Evolutionary conservation across 2,797 vertebrate genomes (phyloP).

Genomic region (Varecia variegata): DNA sequence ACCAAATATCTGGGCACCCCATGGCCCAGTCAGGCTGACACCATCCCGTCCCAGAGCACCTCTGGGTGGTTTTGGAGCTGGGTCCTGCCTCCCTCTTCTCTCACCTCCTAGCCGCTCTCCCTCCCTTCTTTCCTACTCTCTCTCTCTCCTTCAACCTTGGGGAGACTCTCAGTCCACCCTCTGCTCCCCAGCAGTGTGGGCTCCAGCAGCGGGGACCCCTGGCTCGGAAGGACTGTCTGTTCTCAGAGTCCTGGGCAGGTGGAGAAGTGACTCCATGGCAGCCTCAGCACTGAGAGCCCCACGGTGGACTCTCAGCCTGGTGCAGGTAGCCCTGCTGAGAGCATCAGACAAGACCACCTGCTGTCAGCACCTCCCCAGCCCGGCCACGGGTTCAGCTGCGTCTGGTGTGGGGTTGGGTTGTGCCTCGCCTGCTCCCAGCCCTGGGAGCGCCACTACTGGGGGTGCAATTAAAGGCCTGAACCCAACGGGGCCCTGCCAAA

Average conservation of each 20-base stretch:
- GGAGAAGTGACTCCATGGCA: background rate
- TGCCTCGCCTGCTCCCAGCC: background rate
- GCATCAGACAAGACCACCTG: background rate
- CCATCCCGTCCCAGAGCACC: rapidly evolving
- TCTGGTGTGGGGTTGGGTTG: too few relatives aligned
- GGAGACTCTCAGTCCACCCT: background rate
- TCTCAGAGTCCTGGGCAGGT: background rate
- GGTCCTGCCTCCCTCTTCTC: background rate
- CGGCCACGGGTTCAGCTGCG: background rate
- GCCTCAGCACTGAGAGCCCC: too few relatives aligned
- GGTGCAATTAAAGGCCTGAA: background rate
- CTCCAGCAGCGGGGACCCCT: background rate
- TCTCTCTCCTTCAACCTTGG: background rate
- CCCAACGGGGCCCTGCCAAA: background rate
- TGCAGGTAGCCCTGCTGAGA: background rate
- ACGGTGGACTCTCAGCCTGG: background rate
- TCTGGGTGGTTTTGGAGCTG: background rate
- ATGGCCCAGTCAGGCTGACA: background rate
- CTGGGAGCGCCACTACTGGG: background rate
- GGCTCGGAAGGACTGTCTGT: background rate
- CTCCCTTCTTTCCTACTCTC: background rate
- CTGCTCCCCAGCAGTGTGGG: background rate
- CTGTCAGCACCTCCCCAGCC: background rate
- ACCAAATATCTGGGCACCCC: background rate
- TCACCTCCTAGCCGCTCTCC: too few relatives aligned